phyloP scores from a whole-genome alignment of 2,797 vertebrate genomes.

The Diplodus sargus region DNA sequence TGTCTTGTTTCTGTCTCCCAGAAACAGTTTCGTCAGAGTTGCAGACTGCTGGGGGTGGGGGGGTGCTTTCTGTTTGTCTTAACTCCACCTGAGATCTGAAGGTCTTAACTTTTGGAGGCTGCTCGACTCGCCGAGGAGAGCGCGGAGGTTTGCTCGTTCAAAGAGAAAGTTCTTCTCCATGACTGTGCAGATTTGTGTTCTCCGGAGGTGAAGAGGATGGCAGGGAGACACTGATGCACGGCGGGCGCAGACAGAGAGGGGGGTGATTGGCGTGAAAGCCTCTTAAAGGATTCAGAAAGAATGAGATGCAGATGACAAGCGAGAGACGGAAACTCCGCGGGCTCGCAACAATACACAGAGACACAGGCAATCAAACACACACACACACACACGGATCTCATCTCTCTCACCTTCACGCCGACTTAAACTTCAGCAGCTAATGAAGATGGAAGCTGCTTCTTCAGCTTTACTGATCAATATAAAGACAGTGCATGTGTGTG shows the following conservation, averaged over 20 bases:
- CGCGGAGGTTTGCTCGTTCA: background rate
- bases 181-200: conserved; percentile 36
- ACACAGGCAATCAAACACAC: conserved; percentile 17
- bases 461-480: conserved; percentile 59
- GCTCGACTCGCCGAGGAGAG: background rate
- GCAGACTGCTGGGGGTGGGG: no score
- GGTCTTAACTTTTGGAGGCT: conserved; percentile 18
- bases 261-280: conserved; percentile 63
- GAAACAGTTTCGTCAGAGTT: conserved; percentile 16
- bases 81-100: conserved; percentile 6
- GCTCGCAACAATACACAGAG: conserved; percentile 43
- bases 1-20: conserved; percentile 28
- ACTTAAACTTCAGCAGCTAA: conserved; percentile 63
- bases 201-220: conserved; percentile 28
- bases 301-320: conserved; percentile 65
- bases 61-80: background rate
- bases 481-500: conserved; percentile 5
- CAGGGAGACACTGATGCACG: conserved; percentile 32
- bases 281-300: conserved; percentile 64
- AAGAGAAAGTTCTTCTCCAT: conserved; percentile 21
- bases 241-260: conserved; percentile 21
- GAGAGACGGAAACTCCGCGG: conserved; percentile 47
- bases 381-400: conserved; percentile 36
- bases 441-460: conserved; percentile 62
- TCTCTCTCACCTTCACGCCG: conserved; percentile 66